Evolutionary conservation across 1,140 invertebrate species (phyloP).

Genomic region (Archegozetes longisetosus): DNA sequence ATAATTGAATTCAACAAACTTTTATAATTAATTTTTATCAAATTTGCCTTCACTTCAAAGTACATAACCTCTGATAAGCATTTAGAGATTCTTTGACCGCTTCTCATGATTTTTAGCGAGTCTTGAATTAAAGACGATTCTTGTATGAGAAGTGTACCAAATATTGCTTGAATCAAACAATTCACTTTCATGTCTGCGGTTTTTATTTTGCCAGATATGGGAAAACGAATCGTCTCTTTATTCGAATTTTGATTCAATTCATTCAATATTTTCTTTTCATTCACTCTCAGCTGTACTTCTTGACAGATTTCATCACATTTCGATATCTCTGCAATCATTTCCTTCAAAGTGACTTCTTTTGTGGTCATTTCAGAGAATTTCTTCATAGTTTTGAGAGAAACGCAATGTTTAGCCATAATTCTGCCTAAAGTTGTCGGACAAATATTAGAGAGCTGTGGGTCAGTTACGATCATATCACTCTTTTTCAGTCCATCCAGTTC

Average conservation of each 20-base stretch:
- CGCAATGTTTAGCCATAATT: constrained; percentile 46
- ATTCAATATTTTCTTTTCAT: constrained; percentile 43
- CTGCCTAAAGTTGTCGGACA: constrained; percentile 36
- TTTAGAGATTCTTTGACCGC: constrained; percentile 45
- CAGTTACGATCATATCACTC: constrained; percentile 36
- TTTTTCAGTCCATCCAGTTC: constrained; percentile 38
- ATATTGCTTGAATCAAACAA: constrained; percentile 52
- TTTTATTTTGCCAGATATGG: constrained; percentile 42
- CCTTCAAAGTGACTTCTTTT: neutral
- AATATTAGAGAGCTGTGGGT: constrained; percentile 35
- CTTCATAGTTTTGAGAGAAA: constrained; percentile 46
- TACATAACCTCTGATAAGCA: constrained; percentile 35
- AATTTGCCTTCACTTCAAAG: constrained; percentile 5
- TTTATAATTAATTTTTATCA: neutral
- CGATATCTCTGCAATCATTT: constrained; percentile 31
- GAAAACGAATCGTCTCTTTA: constrained; percentile 38
- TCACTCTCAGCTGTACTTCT: constrained; percentile 41
- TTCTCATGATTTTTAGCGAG: constrained; percentile 46
- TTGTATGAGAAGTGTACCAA: constrained; percentile 47
- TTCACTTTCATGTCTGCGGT: constrained; percentile 46
- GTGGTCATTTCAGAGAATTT: constrained; percentile 27
- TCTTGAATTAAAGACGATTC: constrained; percentile 51
- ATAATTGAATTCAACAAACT: constrained; percentile 34
- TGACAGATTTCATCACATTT: constrained; percentile 39
- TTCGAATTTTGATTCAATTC: constrained; percentile 40